Evolutionary conservation across 2,888 invertebrate genomes (phyloP), one percentile per base, ranked within the genome.

Genomic region (Hyles lineata): DNA sequence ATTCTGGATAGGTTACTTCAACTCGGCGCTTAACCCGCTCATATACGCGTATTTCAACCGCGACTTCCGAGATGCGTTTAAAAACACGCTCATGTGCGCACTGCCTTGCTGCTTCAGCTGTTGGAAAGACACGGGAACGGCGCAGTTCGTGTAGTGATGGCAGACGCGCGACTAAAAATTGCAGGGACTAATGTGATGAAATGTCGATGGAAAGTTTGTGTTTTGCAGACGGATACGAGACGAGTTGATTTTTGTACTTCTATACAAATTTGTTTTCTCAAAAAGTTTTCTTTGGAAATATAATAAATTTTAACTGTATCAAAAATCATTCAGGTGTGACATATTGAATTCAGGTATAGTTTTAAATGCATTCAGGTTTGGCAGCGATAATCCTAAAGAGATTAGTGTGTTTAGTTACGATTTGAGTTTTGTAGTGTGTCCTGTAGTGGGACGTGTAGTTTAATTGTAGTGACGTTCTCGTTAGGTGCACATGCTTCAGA

Each of bases 1-100:
- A 21, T 99, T 99, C 95, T 99, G 99, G 99, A 98, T 99, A 83
- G 99, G 99, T 75, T 99, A 99, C 95, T 98, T 98, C 95, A 99
- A 99, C 94, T 98, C 98, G 17, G 98, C 98, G 50, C 95, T 99
- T 72, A 99, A 99, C 92, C 99, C 99, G 7, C 96, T 99, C 81
- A 98, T 99, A 88, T 99, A 98, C 95, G 99, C 99, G 70, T 98
- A 98, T 94, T 99, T 99, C 95, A 99, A 99, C 91, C 73, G 81
- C n/a, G 99, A 99, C 92, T 99, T 99, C 92, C 96, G 99, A 89
- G 98, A 98, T 91, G 99, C 99, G 76, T 99, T 99, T 94, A 98
- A 98, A 92, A 98, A 98, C 89, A 98, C 98, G 59, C 95, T 98
- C 77, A 96, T 97, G 91, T 97, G 97, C 88, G 97, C 97, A 32